Conservation (phyloP, 35 echinoderm and acorn worm genomes). For the Amphiura filiformis region DNA sequence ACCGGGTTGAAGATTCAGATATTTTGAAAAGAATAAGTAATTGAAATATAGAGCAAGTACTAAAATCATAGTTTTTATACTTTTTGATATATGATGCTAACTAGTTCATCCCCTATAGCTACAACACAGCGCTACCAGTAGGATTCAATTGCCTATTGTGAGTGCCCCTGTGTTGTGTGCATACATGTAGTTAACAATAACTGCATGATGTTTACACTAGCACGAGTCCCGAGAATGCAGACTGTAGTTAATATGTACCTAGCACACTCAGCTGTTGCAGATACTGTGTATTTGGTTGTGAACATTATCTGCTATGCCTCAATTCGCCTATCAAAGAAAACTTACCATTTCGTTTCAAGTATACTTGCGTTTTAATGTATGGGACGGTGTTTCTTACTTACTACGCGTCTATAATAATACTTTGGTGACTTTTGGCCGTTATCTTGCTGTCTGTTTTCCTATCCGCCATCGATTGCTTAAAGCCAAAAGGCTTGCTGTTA, state of each 20-base stretch:
- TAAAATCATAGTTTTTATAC: too few species aligned
- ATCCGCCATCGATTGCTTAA: background rate
- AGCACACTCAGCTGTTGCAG: background rate
- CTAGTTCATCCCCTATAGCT: too few species aligned
- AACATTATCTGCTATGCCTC: background rate
- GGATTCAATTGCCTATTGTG: too few species aligned
- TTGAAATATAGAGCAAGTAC: too few species aligned
- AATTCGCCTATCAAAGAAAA: background rate
- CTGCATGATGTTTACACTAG: background rate
- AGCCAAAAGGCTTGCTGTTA: background rate
- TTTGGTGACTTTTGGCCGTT: background rate
- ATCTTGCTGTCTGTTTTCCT: background rate
- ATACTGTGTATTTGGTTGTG: background rate
- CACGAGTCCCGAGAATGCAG: background rate
- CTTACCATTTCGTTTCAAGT: background rate
- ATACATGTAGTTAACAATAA: too few species aligned
- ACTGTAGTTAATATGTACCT: background rate
- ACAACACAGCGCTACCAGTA: too few species aligned
- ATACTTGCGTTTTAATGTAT: background rate
- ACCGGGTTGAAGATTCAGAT: too few species aligned
- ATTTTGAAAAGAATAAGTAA: too few species aligned
- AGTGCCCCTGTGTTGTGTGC: too few species aligned
- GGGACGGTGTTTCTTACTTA: background rate
- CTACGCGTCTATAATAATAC: background rate
- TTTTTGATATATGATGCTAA: too few species aligned